Evolutionary conservation across 2,888 invertebrate species (phyloP).

Genomic region (Malacosoma neustria): DNA sequence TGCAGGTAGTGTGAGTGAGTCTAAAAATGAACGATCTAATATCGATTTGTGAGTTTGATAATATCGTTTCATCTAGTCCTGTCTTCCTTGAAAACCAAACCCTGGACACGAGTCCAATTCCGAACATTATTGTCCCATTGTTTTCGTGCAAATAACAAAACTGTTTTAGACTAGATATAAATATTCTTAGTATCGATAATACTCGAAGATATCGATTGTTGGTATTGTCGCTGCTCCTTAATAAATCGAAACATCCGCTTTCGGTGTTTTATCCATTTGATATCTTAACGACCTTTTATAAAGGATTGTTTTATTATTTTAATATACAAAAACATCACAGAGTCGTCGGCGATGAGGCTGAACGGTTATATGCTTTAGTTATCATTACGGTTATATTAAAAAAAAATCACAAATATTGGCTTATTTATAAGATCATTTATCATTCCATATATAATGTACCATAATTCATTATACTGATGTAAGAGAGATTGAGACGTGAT

Average conservation of each 20-base stretch:
- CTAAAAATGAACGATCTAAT: slow-evolving; percentile 15
- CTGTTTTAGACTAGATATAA: not conserved
- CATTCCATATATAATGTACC: slow-evolving; percentile 42
- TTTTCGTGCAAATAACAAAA: slow-evolving; percentile 7
- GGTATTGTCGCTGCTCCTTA: not conserved
- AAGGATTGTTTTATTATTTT: slow-evolving; percentile 6
- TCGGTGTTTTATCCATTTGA: not conserved
- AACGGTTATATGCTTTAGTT: slow-evolving; percentile 40
- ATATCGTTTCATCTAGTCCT: slow-evolving; percentile 48
- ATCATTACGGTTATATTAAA: slow-evolving; percentile 22
- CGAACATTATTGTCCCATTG: slow-evolving; percentile 10
- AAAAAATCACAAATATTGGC: slow-evolving; percentile 36
- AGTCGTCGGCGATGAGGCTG: slow-evolving; percentile 21
- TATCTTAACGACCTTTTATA: not conserved
- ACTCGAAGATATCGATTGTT: slow-evolving; percentile 8
- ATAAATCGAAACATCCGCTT: not conserved
- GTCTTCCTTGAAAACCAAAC: slow-evolving; percentile 38
- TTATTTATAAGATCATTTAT: slow-evolving; percentile 38
- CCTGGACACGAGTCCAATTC: slow-evolving; percentile 9
- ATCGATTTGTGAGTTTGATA: slow-evolving; percentile 16
- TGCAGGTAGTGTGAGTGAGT: slow-evolving; percentile 17
- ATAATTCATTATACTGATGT: slow-evolving; percentile 18
- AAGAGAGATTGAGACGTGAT: slow-evolving; percentile 21
- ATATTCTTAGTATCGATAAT: slow-evolving; percentile 7
- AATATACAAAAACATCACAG: slow-evolving; percentile 5